phyloP scores from a whole-genome alignment of 1,140 invertebrate genomes.

The Cyclargus thomasi region DNA sequence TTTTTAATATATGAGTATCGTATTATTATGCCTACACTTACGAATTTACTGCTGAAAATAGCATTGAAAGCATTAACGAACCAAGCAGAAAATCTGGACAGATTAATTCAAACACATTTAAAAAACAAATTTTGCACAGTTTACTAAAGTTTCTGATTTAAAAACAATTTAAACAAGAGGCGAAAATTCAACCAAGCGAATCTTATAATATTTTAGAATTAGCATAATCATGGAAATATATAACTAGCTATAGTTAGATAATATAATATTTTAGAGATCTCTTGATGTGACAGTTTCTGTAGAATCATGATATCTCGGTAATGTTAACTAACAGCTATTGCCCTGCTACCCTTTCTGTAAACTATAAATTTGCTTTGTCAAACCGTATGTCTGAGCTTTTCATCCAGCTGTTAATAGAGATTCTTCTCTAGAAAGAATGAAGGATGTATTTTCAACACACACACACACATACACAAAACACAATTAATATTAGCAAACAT shows the following conservation, averaged over 20 bases:
- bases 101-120: constrained; percentile 4
- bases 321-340: not conserved
- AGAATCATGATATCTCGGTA: too few species aligned
- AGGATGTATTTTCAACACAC: too few species aligned
- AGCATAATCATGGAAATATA: not conserved
- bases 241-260: too few species aligned
- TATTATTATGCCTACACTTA: not conserved
- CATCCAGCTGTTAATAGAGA: too few species aligned
- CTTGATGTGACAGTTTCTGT: too few species aligned
- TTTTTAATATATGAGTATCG: not conserved
- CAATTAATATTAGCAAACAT: too few species aligned
- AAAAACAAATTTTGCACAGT: not conserved
- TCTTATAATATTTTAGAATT: not conserved
- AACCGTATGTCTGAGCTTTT: too few species aligned
- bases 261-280: too few species aligned
- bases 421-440: too few species aligned
- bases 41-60: not conserved
- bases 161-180: not conserved
- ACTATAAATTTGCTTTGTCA: not conserved
- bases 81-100: not conserved
- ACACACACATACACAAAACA: too few species aligned
- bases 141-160: not conserved
- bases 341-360: not conserved
- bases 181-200: not conserved
- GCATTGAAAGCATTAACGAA: not conserved